A percentile compares a stretch with the other conserved stretches of the same genome.
phyloP scores from a whole-genome alignment of 2,888 invertebrate genomes.

The Trichogramma evanescens region DNA sequence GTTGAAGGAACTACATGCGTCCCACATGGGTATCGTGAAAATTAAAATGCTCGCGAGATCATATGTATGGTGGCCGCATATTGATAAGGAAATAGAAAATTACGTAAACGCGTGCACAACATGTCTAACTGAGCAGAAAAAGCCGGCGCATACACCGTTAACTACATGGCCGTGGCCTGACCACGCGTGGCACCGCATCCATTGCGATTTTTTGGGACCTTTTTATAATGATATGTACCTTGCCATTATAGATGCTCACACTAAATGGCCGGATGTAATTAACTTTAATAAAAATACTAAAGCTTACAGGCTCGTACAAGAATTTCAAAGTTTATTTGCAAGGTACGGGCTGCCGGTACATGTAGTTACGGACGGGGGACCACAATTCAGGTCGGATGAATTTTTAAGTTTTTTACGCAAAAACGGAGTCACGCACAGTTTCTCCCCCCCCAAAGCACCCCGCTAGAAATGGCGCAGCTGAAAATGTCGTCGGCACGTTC shows the following conservation, averaged over 20 bases:
- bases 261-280: slow-evolving; percentile 11
- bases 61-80: too few relatives aligned
- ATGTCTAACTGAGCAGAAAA: too few relatives aligned
- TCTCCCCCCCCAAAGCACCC: not conserved
- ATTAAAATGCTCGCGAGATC: too few relatives aligned
- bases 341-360: not conserved
- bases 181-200: slow-evolving; percentile 12
- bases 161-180: slow-evolving; percentile 18
- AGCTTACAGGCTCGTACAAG: not conserved
- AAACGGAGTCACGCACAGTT: not conserved
- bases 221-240: slow-evolving; percentile 15
- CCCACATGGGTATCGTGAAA: too few relatives aligned
- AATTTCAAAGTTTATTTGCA: slow-evolving; percentile 1
- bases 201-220: slow-evolving; percentile 16
- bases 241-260: slow-evolving; percentile 12
- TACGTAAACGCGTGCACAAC: too few relatives aligned
- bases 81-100: too few relatives aligned
- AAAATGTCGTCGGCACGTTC: too few relatives aligned
- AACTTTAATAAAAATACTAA: slow-evolving; percentile 12
- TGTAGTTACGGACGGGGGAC: not conserved
- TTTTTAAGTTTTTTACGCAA: not conserved
- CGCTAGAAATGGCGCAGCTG: too few relatives aligned
- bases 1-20: too few relatives aligned
- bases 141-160: not conserved
- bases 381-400: not conserved